phyloP scores from a whole-genome alignment of 2,797 vertebrate genomes.

The Salarias fasciatus region DNA sequence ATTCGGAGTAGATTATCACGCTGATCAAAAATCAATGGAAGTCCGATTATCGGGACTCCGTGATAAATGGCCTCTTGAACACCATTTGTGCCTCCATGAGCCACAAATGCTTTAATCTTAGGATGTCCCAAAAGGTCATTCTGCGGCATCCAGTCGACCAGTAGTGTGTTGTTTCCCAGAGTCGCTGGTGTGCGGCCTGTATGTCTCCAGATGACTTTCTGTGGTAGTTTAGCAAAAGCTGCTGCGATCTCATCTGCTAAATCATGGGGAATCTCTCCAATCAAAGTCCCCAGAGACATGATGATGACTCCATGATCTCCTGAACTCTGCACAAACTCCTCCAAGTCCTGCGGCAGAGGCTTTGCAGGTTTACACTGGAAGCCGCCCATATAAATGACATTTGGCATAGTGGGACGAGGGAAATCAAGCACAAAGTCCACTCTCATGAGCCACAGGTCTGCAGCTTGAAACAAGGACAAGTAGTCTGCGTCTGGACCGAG shows the following conservation, averaged over 20 bases:
- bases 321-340: constrained; percentile 77
- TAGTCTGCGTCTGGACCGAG: constrained; percentile 61
- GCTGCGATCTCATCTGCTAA: constrained; percentile 69
- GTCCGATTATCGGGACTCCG: constrained; percentile 60
- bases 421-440: constrained; percentile 84
- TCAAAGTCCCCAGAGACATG: constrained; percentile 80
- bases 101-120: constrained; percentile 72
- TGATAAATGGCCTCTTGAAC: constrained; percentile 79
- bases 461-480: constrained; percentile 61
- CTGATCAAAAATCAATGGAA: constrained; percentile 80
- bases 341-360: constrained; percentile 37
- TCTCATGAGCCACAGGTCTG: constrained; percentile 82
- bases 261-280: constrained; percentile 63
- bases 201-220: constrained; percentile 82
- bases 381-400: constrained; percentile 79
- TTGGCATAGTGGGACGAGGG: constrained; percentile 83
- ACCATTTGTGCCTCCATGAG: constrained; percentile 80
- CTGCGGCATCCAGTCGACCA: constrained; percentile 82
- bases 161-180: constrained; percentile 78
- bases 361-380: constrained; percentile 81
- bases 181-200: constrained; percentile 65
- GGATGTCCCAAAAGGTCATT: constrained; percentile 80
- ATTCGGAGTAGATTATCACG: constrained; percentile 72
- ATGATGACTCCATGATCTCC: constrained; percentile 80
- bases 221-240: constrained; percentile 76